Evolutionary conservation across 1,140 invertebrate species (phyloP), one percentile per base, ranked within the genome.

Genomic region (Myzus persicae): DNA sequence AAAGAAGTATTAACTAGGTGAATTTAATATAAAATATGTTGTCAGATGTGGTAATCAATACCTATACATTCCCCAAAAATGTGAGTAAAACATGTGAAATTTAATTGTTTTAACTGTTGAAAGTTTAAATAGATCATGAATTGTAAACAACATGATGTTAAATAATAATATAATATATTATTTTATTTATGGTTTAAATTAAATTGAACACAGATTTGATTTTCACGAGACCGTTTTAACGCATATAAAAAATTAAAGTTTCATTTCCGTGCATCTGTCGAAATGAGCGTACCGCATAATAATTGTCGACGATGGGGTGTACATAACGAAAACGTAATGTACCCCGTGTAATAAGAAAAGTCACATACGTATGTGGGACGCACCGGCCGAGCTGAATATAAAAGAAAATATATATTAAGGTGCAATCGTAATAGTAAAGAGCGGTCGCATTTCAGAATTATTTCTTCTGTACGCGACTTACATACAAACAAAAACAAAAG

Each of bases 321-420:
- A 0, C 8, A 24, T 31, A 67, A 31, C 26, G 11, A 59, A 14
- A n/a, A n/a, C 59, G 1, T 67, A n/a, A 67, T n/a, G 31, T 31
- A 31, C 11, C 54, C 26, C 11, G 2, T 8, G 31, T 18, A 67
- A 67, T 67, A 67, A 3, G 14, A 67, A 67, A 67, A 67, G 59
- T n/a, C 59, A 67, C 14, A 67, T n/a, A 67, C 59, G 31, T 18
- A 67, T 67, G n/a, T 67, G 14, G 31, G 0, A 26, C 26, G 31
- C 3, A 31, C 59, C 3, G 31, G 0, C 1, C 14, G 9, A 18
- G 59, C 59, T 67, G 31, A 67, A 67, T 67, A 67, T 67, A n/a
- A 67, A 67, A n/a, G 59, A 67, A 67, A 67, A 67, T 67, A n/a
- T 67, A n/a, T 67, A n/a, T 67, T n/a, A 67, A 67, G 59, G 31